Evolutionary conservation across 2,888 invertebrate species (phyloP), one percentile per base, ranked within the genome.

Genomic region (Clanis bilineata): DNA sequence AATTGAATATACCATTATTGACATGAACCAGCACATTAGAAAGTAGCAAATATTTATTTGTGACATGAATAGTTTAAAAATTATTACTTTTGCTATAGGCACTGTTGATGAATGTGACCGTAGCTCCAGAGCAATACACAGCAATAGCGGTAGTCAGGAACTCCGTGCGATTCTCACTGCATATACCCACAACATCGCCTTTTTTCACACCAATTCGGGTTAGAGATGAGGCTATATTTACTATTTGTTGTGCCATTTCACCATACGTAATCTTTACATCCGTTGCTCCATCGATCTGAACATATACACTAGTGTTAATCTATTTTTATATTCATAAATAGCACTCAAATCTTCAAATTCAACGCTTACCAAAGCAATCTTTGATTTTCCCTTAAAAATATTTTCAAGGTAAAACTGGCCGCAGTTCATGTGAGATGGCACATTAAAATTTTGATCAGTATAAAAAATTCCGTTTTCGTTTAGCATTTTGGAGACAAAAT

Each of bases 131-230:
- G 59, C 73, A 81, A 59, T 77, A 69, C 2, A 72, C 73, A 15
- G 79, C 83, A n/a, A 82, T 54, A 1, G 71, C 56, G 0, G 80
- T 70, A 2, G 73, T 65, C 36, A 85, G 32, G 18, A 73, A 79
- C 64, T 86, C 85, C 0, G 71, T 71, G 62, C 80, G 68, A 61
- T 84, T 85, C 61, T 85, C 85, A 59, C 82, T 82, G 61, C 78
- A 80, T 51, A 86, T 69, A 0, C 76, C 83, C 0, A 82, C 75
- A 0, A 80, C 75, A 23, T 84, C 84, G 3, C 75, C 80, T 36
- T 60, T 59, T 56, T 66, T 70, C 10, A 83, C 63, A 2, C 82
- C 81, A 2, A 76, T 59, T 6, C 72, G 62, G 6, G 62, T 62
- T 0, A 85, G 64, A 1, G 74, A 66, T 0, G 76, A 64, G 2